These are phyloP conservation scores for Diloba caeruleocephala DNA, from an alignment of 2,888 invertebrate species.

Conservation along the genomic window DNA sequence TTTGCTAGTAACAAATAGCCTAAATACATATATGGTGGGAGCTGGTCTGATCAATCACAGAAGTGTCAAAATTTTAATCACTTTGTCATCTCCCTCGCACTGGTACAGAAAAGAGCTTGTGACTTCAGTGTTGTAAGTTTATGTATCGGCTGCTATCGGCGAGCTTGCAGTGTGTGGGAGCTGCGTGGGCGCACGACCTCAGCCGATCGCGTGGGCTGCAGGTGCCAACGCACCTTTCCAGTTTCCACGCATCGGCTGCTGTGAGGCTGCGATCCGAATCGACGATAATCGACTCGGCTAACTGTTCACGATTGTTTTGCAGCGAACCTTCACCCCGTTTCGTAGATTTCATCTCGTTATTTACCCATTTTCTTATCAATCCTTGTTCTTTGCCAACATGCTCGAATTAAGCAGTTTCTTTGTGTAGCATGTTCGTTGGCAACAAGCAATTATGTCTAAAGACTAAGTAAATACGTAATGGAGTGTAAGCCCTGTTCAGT, in stretches of 20 bases:
- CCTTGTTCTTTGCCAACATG: slow-evolving; percentile 41
- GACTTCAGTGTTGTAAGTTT: slow-evolving; percentile 34
- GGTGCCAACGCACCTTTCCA: slow-evolving; percentile 86
- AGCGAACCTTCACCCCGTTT: slow-evolving; percentile 63
- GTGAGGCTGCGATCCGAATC: slow-evolving; percentile 59
- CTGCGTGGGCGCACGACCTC: slow-evolving; percentile 80
- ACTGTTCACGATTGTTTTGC: slow-evolving; percentile 59
- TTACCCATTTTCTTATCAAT: slow-evolving; percentile 46
- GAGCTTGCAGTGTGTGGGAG: slow-evolving; percentile 54
- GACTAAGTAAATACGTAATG: slow-evolving; percentile 19
- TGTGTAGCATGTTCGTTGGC: slow-evolving; percentile 24
- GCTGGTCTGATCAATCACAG: slow-evolving; percentile 37
- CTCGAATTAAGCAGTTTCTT: slow-evolving; percentile 26
- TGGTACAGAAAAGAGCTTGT: slow-evolving; percentile 24
- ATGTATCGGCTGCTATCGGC: slow-evolving; percentile 40
- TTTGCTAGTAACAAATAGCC: slow-evolving; percentile 11
- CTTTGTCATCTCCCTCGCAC: slow-evolving; percentile 48
- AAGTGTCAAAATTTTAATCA: slow-evolving; percentile 46
- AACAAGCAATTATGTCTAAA: slow-evolving; percentile 22
- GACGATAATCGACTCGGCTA: slow-evolving; percentile 58
- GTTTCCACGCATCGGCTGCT: slow-evolving; percentile 71
- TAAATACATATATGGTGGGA: slow-evolving; percentile 25
- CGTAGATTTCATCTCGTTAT: slow-evolving; percentile 52
- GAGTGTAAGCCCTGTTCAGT: slow-evolving; percentile 18
- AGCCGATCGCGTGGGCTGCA: slow-evolving; percentile 79